Conservation (phyloP, 2,113 vertebrate species). For the Chitala chitala region DNA sequence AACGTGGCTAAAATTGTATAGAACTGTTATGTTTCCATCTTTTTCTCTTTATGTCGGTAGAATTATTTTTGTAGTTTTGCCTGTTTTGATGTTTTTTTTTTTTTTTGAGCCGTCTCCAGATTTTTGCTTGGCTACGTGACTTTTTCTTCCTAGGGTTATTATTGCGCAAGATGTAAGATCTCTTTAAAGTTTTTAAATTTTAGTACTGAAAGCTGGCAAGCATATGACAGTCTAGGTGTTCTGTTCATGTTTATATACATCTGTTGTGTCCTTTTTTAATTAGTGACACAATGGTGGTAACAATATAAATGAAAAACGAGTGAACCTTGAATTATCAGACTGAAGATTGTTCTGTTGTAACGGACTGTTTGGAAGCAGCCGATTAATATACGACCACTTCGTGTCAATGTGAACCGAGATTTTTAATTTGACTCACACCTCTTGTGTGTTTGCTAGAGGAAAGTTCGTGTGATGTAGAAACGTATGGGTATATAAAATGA, state of each 20-base stretch:
- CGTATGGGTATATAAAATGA: conserved; percentile 4
- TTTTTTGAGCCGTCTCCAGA: not conserved
- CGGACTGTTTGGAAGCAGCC: not conserved
- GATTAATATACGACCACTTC: not conserved
- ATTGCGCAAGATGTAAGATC: not conserved
- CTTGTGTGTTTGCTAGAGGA: not conserved
- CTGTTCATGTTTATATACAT: not conserved
- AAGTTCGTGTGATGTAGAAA: not conserved
- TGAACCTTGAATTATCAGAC: not conserved
- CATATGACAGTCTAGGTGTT: not conserved
- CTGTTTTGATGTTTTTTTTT: not conserved
- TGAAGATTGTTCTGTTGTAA: not conserved
- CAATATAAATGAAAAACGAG: not conserved
- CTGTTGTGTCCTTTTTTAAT: not conserved
- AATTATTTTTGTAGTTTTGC: too few species aligned
- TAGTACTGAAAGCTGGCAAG: conserved; percentile 7
- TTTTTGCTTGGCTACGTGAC: not conserved
- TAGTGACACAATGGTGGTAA: not conserved
- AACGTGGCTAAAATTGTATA: too few species aligned
- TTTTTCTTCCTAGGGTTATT: not conserved
- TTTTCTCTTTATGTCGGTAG: conserved; percentile 55
- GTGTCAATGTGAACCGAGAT: not conserved
- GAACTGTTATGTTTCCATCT: conserved; percentile 31
- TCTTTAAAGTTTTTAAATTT: not conserved
- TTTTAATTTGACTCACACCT: not conserved